These are phyloP conservation scores for Lycaena phlaeas DNA, from an alignment of 2,888 invertebrate species.

Conservation along the genomic window DNA sequence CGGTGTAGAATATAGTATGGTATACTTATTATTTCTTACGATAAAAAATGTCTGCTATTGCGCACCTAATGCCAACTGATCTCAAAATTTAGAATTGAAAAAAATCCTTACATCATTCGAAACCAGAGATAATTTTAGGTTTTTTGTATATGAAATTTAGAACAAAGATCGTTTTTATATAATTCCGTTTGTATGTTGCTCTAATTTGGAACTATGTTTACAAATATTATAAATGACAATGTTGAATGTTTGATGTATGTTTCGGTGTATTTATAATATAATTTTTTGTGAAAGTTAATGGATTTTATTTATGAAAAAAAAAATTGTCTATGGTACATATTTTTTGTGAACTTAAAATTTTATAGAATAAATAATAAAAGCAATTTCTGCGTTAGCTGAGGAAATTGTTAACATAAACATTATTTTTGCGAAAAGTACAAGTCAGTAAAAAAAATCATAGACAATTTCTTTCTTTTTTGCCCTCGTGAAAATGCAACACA, in stretches of 20 bases:
- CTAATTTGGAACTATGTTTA: slow-evolving; percentile 11
- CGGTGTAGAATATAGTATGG: too few species aligned
- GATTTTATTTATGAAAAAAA: slow-evolving; percentile 24
- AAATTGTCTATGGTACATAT: slow-evolving; percentile 25
- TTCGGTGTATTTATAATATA: slow-evolving; percentile 47
- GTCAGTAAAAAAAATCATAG: slow-evolving; percentile 19
- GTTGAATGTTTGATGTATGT: slow-evolving; percentile 41
- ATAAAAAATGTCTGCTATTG: too few species aligned
- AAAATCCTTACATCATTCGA: neutral
- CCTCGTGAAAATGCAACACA: slow-evolving; percentile 69
- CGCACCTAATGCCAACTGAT: neutral
- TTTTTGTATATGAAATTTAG: neutral
- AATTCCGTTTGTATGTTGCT: neutral
- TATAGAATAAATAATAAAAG: too few species aligned
- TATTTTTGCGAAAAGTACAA: too few species aligned
- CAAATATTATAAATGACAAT: slow-evolving; percentile 34
- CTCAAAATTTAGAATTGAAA: slow-evolving; percentile 2
- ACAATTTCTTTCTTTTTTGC: slow-evolving; percentile 34
- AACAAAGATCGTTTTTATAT: slow-evolving; percentile 1
- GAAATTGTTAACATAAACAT: too few species aligned
- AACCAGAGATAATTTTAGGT: neutral
- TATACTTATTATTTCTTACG: too few species aligned
- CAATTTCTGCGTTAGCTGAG: too few species aligned
- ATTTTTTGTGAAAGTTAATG: slow-evolving; percentile 40
- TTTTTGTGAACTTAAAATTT: neutral